Evolutionary conservation across 2,113 vertebrate genomes (phyloP).

Genomic region (Ibidorhyncha struthersii): DNA sequence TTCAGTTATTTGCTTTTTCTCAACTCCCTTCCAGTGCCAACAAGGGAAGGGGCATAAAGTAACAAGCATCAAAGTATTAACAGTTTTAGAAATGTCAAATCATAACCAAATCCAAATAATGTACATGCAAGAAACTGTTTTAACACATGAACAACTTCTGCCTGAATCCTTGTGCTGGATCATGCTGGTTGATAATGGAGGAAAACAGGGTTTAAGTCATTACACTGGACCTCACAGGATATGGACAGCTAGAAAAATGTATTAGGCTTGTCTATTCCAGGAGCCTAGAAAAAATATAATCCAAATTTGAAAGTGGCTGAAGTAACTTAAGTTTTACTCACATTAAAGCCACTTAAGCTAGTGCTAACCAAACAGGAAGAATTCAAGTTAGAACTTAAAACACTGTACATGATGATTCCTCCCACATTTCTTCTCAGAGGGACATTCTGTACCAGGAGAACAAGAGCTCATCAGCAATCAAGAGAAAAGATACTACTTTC

Average conservation of each 20-base stretch:
- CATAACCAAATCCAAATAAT: neutral
- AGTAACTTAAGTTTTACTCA: neutral
- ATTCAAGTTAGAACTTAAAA: neutral
- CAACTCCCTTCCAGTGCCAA: neutral
- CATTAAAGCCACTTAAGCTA: neutral
- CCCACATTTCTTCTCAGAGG: neutral
- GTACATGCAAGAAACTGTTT: neutral
- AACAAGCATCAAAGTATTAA: neutral
- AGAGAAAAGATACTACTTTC: neutral
- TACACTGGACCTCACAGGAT: neutral
- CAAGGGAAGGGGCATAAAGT: neutral
- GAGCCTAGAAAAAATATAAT: neutral
- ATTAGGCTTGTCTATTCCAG: neutral
- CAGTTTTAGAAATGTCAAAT: neutral
- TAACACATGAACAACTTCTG: neutral
- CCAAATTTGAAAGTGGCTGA: neutral
- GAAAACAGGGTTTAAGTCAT: neutral
- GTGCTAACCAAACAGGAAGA: neutral
- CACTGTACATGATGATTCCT: neutral
- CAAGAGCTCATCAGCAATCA: neutral
- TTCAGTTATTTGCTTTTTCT: neutral
- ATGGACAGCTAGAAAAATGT: neutral
- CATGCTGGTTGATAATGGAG: fast-evolving
- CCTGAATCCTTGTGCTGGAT: neutral
- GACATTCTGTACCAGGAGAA: neutral